These are phyloP conservation scores for Parazoanthus swiftii DNA, from an alignment of 92 coral and sea anemone species.

Conservation along the genomic window DNA sequence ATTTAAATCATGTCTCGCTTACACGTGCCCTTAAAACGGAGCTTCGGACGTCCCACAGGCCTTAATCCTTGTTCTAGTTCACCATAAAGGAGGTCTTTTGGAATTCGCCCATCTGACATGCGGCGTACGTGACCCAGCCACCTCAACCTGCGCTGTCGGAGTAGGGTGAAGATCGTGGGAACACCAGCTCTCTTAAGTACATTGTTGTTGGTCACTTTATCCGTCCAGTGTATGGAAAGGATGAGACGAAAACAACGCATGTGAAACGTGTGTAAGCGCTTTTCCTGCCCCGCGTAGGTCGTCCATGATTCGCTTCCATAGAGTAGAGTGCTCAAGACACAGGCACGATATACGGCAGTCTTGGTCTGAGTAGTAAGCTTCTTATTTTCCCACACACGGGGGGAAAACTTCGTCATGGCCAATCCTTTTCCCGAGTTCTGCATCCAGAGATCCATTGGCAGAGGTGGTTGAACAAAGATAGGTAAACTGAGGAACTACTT, in stretches of 20 bases:
- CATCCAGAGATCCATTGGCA: constrained; percentile 19
- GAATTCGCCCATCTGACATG: too few relatives aligned
- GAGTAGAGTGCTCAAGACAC: not conserved
- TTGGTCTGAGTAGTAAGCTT: too few relatives aligned
- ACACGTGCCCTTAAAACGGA: too few relatives aligned
- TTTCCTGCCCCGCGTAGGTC: too few relatives aligned
- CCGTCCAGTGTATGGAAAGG: not conserved
- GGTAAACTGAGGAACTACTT: constrained; percentile 4
- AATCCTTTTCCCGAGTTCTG: constrained; percentile 12
- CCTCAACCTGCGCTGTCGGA: too few relatives aligned
- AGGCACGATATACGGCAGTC: not conserved
- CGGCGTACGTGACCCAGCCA: constrained; percentile 6
- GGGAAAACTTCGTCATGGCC: not conserved
- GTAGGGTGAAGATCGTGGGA: not conserved
- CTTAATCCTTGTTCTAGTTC: too few relatives aligned
- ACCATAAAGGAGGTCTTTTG: too few relatives aligned
- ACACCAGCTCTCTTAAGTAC: not conserved
- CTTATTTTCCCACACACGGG: too few relatives aligned
- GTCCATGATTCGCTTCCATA: too few relatives aligned
- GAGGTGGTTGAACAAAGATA: constrained; percentile 9
- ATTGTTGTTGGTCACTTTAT: not conserved
- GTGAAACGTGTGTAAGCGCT: not conserved
- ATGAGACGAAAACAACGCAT: not conserved
- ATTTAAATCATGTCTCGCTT: too few relatives aligned
- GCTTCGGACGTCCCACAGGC: too few relatives aligned